phyloP scores from a whole-genome alignment of 2,113 vertebrate species.

The Turnix velox region DNA sequence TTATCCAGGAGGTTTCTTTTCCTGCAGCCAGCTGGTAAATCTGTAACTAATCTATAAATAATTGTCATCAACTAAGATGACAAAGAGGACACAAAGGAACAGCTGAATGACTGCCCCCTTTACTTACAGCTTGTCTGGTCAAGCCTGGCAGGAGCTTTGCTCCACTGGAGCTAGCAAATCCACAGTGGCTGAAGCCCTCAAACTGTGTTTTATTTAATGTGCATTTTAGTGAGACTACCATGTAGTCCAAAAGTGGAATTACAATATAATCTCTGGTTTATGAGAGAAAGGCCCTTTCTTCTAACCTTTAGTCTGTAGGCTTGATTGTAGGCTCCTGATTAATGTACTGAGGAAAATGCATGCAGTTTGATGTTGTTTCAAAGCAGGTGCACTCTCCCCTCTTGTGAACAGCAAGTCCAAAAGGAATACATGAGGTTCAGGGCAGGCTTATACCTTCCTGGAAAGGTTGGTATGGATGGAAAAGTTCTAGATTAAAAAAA shows the following conservation, averaged over 20 bases:
- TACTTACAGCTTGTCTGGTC: neutral
- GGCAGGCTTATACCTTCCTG: neutral
- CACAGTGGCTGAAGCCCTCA: neutral
- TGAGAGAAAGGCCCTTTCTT: neutral
- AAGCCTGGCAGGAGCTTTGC: neutral
- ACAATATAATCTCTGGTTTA: neutral
- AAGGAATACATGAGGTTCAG: neutral
- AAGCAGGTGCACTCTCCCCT: neutral
- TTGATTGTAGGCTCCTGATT: neutral
- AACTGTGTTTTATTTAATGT: conserved; percentile 7
- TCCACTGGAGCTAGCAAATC: neutral
- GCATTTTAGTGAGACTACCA: neutral
- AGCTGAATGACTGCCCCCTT: neutral
- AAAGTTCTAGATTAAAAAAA: neutral
- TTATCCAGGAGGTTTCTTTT: neutral
- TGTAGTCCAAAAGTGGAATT: neutral
- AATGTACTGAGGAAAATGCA: neutral
- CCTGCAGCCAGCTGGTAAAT: neutral
- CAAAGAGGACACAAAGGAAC: neutral
- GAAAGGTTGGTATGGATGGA: neutral
- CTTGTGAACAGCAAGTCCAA: neutral
- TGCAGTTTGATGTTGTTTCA: neutral
- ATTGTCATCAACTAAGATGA: neutral
- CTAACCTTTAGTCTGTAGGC: neutral
- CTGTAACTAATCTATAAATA: conserved; percentile 38